Evolutionary conservation across 2,888 invertebrate species (phyloP), one percentile per base, ranked within the genome.

Genomic region (Pollenia angustigena): DNA sequence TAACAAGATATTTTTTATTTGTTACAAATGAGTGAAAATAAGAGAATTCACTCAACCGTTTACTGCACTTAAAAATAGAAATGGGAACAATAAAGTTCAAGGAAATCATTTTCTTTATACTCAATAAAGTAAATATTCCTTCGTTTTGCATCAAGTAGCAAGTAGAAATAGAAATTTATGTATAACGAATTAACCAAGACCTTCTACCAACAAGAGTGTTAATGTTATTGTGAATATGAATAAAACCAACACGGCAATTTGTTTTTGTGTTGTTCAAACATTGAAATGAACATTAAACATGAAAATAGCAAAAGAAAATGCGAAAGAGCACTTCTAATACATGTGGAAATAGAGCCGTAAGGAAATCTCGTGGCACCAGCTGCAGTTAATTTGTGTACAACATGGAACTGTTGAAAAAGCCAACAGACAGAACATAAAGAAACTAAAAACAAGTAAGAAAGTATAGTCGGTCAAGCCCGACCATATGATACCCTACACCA

Each of bases 71-170:
- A 48, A 64, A 9, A 32, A 32, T 6, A 0, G 6, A 32, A 32
- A 32, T 32, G 32, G 32, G 6, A 32, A 6, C 32, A 14, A 42
- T 3, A 42, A 50, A 50, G 46, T 69, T 60, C 11, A 16, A 11
- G 6, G 11, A 40, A 16, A 54, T 4, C 32, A 32, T 32, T 32
- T 82, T 62, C 56, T 48, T 81, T 85, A 48, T 74, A 79, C 46
- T 69, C 85, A 79, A 85, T 85, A 82, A 79, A 82, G 54, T 79
- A 78, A 85, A 82, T 62, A 62, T 82, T 74, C 52, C 46, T 78
- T 52, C 68, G 81, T 74, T 79, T 74, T 85, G 81, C 81, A 79
- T 75, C 81, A 74, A 56, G 62, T 56, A 69, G 64, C 72, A 84
- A 46, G 6, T 32, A 32, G 32, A 32, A 32, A 32, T 32, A 66